Evolutionary conservation across 2,888 invertebrate species (phyloP).

Genomic region (Sycophila texana): DNA sequence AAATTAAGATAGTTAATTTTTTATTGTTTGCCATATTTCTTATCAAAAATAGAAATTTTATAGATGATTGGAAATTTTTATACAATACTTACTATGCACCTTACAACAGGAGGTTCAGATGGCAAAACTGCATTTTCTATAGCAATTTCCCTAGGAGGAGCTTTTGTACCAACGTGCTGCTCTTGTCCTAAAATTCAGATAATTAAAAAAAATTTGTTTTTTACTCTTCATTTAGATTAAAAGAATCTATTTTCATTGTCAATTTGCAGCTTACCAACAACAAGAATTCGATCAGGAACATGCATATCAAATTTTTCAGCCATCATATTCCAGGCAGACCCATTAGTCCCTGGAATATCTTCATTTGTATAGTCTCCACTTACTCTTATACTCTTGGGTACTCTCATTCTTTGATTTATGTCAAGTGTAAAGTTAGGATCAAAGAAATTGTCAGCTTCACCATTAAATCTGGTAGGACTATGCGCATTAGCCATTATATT

Average conservation of each 20-base stretch:
- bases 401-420: constrained; percentile 88
- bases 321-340: constrained; percentile 78
- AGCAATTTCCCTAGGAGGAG: constrained; percentile 90
- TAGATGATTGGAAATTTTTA: not conserved
- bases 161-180: constrained; percentile 82
- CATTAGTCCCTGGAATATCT: constrained; percentile 79
- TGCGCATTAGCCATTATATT: constrained; percentile 71
- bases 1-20: constrained; percentile 28
- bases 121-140: constrained; percentile 88
- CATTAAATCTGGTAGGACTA: constrained; percentile 81
- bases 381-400: constrained; percentile 87
- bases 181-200: constrained; percentile 77
- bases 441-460: constrained; percentile 78
- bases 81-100: constrained; percentile 68
- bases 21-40: not conserved
- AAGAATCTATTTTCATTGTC: not conserved
- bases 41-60: not conserved
- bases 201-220: not conserved
- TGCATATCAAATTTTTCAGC: constrained; percentile 90
- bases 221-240: not conserved
- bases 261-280: constrained; percentile 84
- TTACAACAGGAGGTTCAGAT: constrained; percentile 83
- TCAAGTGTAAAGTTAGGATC: constrained; percentile 87
- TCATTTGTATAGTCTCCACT: constrained; percentile 83
- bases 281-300: constrained; percentile 94